Percentiles rank a stretch among this genome's conserved stretches.
Evolutionary conservation across 2,888 invertebrate genomes (phyloP).

Genomic region (Drosophila rubida): DNA sequence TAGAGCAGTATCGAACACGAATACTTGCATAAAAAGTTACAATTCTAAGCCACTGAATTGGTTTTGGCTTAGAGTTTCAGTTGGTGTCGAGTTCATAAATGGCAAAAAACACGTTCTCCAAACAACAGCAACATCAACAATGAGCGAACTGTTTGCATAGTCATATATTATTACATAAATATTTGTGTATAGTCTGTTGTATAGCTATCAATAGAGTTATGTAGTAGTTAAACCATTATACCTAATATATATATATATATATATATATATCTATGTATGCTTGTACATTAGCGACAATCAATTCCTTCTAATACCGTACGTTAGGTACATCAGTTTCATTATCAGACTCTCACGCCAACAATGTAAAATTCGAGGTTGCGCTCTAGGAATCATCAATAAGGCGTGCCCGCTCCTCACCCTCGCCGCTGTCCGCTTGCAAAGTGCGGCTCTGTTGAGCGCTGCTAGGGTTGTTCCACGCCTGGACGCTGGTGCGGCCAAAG

Average conservation of each 20-base stretch:
- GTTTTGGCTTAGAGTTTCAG: background rate
- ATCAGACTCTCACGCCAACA: constrained; percentile 30
- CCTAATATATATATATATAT: constrained; percentile 4
- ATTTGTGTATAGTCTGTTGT: constrained; percentile 36
- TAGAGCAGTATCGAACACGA: background rate
- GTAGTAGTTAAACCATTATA: background rate
- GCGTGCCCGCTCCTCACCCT: constrained; percentile 49
- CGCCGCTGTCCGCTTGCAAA: constrained; percentile 1
- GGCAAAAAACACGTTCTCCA: background rate
- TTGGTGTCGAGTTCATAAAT: background rate
- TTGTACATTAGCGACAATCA: constrained; percentile 46
- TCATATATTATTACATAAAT: constrained; percentile 29
- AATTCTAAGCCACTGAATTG: background rate
- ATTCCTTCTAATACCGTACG: constrained; percentile 55
- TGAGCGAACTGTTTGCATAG: background rate
- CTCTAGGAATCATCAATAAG: constrained; percentile 58
- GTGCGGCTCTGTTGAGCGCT: constrained; percentile 7
- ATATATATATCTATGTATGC: constrained; percentile 15
- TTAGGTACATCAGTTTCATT: constrained; percentile 71
- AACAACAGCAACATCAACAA: background rate
- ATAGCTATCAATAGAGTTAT: constrained; percentile 32
- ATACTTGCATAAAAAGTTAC: background rate
- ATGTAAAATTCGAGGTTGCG: constrained; percentile 31
- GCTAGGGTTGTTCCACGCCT: constrained; percentile 89
- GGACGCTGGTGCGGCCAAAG: constrained; percentile 88